These are phyloP conservation scores for Chloroceryle amazona DNA, from an alignment of 2,797 vertebrate genomes.

Conservation along the genomic window DNA sequence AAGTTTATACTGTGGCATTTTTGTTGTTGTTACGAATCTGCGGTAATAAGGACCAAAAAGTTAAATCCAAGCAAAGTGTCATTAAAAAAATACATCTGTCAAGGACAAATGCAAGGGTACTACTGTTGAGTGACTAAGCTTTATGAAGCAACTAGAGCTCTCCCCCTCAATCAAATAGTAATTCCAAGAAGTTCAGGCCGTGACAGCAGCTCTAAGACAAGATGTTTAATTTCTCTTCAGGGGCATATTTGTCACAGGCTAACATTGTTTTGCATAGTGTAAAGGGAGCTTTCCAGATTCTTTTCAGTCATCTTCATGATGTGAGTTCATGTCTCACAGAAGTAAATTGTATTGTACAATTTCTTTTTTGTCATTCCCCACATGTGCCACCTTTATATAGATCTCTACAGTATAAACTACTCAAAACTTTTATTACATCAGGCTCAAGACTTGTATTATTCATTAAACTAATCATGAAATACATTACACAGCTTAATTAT, in stretches of 20 bases:
- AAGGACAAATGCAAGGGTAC: background rate
- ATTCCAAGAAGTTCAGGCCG: background rate
- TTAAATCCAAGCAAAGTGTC: background rate
- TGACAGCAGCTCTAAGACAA: slow-evolving; percentile 32
- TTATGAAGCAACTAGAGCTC: background rate
- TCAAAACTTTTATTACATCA: background rate
- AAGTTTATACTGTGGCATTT: background rate
- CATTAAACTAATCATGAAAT: background rate
- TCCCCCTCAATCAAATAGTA: slow-evolving; percentile 8
- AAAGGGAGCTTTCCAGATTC: background rate
- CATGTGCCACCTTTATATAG: rapidly evolving
- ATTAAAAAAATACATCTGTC: background rate
- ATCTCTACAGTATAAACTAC: background rate
- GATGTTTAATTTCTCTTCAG: slow-evolving; percentile 52
- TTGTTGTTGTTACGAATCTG: background rate
- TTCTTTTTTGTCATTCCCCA: background rate
- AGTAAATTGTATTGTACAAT: background rate
- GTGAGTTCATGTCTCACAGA: background rate
- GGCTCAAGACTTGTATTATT: background rate
- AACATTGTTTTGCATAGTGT: background rate
- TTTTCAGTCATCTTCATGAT: background rate
- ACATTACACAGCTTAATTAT: background rate
- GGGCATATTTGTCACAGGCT: slow-evolving; percentile 18
- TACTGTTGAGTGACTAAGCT: background rate
- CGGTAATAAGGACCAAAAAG: background rate